Evolutionary conservation across 2,888 invertebrate genomes (phyloP).

Genomic region (Dicranocentrus wangi): DNA sequence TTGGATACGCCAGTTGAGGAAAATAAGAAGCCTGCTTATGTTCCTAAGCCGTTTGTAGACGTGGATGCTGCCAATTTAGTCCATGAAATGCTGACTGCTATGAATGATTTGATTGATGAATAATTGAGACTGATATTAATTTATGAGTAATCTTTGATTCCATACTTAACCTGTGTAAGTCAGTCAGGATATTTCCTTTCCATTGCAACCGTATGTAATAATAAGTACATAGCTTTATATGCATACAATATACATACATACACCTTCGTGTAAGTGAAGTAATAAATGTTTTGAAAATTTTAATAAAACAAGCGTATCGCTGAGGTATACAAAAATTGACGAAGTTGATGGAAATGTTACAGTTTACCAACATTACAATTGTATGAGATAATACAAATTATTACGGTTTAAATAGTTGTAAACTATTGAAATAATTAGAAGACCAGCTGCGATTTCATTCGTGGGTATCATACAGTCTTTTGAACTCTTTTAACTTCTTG

Average conservation of each 20-base stretch:
- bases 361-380: neutral
- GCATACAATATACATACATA: too few relatives aligned
- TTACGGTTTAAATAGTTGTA: neutral
- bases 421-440: conserved; percentile 1
- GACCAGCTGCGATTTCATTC: conserved; percentile 27
- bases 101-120: neutral
- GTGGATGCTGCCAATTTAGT: neutral
- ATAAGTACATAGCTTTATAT: too few relatives aligned
- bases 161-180: too few relatives aligned
- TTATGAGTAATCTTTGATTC: too few relatives aligned
- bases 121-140: too few relatives aligned
- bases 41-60: neutral
- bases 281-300: too few relatives aligned
- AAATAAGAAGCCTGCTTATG: neutral
- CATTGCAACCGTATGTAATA: too few relatives aligned
- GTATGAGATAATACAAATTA: neutral
- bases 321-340: conserved; percentile 9
- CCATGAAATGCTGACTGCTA: neutral
- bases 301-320: neutral
- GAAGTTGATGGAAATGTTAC: conserved; percentile 9
- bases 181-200: too few relatives aligned
- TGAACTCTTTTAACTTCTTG: conserved; percentile 12
- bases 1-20: neutral
- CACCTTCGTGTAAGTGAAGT: too few relatives aligned
- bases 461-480: neutral